These are phyloP conservation scores for Dryoscopus gambensis DNA, from an alignment of 2,113 vertebrate genomes.

Conservation along the genomic window DNA sequence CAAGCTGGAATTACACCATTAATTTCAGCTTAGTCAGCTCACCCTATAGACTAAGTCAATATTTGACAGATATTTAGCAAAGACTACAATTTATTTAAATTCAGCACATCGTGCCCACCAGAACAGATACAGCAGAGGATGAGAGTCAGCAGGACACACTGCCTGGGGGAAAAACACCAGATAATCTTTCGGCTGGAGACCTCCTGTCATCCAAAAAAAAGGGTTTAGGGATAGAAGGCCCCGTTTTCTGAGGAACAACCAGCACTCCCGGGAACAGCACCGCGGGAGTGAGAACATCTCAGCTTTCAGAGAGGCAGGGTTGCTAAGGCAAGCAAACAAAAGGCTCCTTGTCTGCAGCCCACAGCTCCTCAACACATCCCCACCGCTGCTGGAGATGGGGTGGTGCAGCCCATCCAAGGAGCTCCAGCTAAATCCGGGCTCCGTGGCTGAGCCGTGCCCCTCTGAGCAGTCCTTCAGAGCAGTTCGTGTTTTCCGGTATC, in stretches of 20 bases:
- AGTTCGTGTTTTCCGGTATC: not conserved
- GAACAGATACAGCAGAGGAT: not conserved
- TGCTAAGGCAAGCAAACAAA: conserved; percentile 24
- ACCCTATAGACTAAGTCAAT: not conserved
- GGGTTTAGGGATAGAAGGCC: not conserved
- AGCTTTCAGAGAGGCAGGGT: not conserved
- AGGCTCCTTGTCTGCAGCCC: not conserved
- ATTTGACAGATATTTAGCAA: conserved; percentile 8
- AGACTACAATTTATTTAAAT: not conserved
- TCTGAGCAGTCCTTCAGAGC: not conserved
- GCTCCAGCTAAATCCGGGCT: not conserved
- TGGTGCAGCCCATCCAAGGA: not conserved
- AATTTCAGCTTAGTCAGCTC: conserved; percentile 22
- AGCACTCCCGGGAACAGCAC: not conserved
- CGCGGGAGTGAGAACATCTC: not conserved
- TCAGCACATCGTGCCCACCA: not conserved
- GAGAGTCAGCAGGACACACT: not conserved
- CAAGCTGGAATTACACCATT: not conserved
- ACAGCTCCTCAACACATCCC: not conserved
- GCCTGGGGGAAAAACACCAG: not conserved
- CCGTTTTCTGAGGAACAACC: not conserved
- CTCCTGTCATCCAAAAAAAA: not conserved
- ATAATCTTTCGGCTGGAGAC: not conserved
- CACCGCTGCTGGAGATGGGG: not conserved
- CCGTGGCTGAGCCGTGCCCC: fast-evolving